Evolutionary conservation across 2,888 invertebrate species (phyloP).

Genomic region (Philereme vetulata): DNA sequence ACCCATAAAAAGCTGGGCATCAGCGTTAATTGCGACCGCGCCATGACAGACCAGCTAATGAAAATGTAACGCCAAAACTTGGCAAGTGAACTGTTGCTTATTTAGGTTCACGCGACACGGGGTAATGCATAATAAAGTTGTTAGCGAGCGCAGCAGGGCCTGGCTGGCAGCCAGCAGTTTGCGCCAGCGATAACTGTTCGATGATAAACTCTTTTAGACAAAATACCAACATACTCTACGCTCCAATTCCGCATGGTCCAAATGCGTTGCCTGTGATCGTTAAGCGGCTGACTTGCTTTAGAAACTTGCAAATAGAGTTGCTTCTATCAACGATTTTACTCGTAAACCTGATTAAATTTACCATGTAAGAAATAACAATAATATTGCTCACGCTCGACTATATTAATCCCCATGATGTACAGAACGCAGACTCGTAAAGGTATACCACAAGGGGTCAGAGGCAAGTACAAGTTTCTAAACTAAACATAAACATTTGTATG

Average conservation of each 20-base stretch:
- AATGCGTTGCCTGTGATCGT: conserved; percentile 3
- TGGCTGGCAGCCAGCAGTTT: conserved; percentile 62
- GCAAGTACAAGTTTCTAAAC: too few relatives aligned
- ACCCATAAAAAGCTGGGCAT: conserved; percentile 34
- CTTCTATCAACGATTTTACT: too few relatives aligned
- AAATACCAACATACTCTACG: conserved; percentile 25
- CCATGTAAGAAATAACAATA: too few relatives aligned
- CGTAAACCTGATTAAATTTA: too few relatives aligned
- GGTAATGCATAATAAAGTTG: conserved; percentile 80
- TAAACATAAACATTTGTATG: too few relatives aligned
- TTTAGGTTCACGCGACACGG: conserved; percentile 69
- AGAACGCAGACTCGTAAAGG: too few relatives aligned
- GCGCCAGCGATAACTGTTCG: conserved; percentile 54
- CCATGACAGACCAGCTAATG: conserved; percentile 66
- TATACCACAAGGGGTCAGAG: too few relatives aligned
- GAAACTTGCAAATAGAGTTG: too few relatives aligned
- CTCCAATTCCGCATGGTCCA: conserved; percentile 8
- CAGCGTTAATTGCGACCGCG: conserved; percentile 47
- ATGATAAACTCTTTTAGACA: conserved; percentile 51
- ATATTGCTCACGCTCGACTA: not conserved
- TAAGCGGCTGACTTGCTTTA: not conserved
- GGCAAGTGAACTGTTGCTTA: conserved; percentile 75
- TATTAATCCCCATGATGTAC: too few relatives aligned
- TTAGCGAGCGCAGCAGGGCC: conserved; percentile 57
- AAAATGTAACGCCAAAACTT: conserved; percentile 77